Percentiles rank a stretch among this genome's conserved stretches.
phyloP scores from a whole-genome alignment of 2,797 vertebrate genomes.

The Tragopan temminckii region DNA sequence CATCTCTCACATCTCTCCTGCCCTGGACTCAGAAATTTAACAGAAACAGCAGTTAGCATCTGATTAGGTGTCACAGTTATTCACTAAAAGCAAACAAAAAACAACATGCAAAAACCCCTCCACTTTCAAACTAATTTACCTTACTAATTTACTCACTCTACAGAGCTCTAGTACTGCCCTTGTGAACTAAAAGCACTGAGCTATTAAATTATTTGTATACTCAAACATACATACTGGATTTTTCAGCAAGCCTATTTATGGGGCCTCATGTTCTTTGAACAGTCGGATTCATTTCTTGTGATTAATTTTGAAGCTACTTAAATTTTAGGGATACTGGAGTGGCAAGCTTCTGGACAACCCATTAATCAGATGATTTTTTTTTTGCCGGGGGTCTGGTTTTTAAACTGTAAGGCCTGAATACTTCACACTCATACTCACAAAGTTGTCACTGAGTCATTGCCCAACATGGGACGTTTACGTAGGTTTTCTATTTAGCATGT shows the following conservation, averaged over 20 bases:
- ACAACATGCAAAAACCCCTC: neutral
- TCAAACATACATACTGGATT: neutral
- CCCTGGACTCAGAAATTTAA: neutral
- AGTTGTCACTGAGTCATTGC: neutral
- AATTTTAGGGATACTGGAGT: neutral
- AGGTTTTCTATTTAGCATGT: neutral
- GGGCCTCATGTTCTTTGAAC: neutral
- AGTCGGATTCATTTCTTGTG: neutral
- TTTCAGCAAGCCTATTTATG: neutral
- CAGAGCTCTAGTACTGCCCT: neutral
- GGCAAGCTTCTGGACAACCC: neutral
- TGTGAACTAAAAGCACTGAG: neutral
- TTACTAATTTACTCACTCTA: neutral
- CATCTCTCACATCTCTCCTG: neutral
- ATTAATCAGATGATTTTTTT: neutral
- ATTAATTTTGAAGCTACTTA: neutral
- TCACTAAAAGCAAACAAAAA: neutral
- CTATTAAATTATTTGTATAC: neutral
- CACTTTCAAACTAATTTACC: neutral
- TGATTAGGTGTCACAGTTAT: neutral
- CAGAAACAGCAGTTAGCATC: neutral
- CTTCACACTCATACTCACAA: neutral
- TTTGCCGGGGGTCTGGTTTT: neutral
- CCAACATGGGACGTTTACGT: neutral
- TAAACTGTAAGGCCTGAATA: conserved; percentile 37